A percentile compares a stretch with the other conserved stretches of the same genome.
phyloP scores from a whole-genome alignment of 2,888 invertebrate genomes.

The Meliscaeva auricollis region DNA sequence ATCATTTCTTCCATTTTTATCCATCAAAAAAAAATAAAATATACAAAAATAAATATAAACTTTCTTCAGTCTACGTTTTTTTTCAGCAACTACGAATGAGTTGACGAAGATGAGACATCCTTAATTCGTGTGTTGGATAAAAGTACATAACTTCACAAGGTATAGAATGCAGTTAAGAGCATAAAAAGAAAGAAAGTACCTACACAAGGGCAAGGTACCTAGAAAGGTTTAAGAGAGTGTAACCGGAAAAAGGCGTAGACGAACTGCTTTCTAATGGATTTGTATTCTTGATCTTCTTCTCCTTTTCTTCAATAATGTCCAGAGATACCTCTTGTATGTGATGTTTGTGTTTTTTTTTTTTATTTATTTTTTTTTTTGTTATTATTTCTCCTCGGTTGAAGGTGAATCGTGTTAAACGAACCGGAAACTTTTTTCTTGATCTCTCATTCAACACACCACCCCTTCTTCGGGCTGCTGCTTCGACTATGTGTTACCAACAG shows the following conservation, averaged over 20 bases:
- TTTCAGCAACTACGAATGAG: not conserved
- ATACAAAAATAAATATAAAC: conserved; percentile 2
- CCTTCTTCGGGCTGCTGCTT: not conserved
- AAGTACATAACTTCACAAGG: not conserved
- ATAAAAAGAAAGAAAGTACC: conserved; percentile 35
- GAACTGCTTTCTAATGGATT: conserved; percentile 70
- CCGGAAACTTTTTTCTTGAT: conserved; percentile 69
- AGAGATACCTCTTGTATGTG: conserved; percentile 25
- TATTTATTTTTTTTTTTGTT: conserved; percentile 13
- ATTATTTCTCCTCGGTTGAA: conserved; percentile 38
- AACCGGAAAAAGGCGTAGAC: conserved; percentile 44
- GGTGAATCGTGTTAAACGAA: conserved; percentile 75
- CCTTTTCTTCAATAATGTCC: conserved; percentile 53
- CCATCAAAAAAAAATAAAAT: not conserved
- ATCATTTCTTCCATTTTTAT: not conserved
- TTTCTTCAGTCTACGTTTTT: conserved; percentile 26
- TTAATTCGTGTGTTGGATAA: conserved; percentile 60
- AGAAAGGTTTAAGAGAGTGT: not conserved
- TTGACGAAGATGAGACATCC: conserved; percentile 50
- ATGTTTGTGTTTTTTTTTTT: not conserved
- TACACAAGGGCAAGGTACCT: conserved; percentile 49
- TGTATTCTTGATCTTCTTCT: conserved; percentile 58
- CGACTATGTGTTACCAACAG: conserved; percentile 21
- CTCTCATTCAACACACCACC: conserved; percentile 13
- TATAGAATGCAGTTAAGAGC: conserved; percentile 58